Evolutionary conservation across 1,140 invertebrate genomes (phyloP), one percentile per base, ranked within the genome.

Genomic region (Heliconius melpomene): DNA sequence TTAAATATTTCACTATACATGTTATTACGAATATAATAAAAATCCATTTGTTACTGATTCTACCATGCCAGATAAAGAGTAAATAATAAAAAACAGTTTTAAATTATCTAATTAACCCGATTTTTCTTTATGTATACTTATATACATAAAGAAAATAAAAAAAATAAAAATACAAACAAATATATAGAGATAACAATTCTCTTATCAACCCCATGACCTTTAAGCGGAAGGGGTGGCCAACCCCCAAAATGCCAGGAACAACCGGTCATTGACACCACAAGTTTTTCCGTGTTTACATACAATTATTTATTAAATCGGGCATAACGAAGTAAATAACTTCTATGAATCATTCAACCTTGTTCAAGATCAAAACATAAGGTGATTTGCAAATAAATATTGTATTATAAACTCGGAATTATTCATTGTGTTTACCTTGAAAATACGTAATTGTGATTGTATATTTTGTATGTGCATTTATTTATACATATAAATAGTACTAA

Each of bases 291-390:
- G 38, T 50, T 72, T 74, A 75, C 13, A 29, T 66, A n/a, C 32
- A 73, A 70, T 79, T 66, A 79, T 75, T 79, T 66, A 75, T 75
- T 79, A 71, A 52, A 72, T 72, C 38, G 73, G 50, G 36, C 26
- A 50, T 52, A 79, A 79, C 57, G 5, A 66, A 72, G 74, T 36
- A 50, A 75, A 36, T 36, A 66, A 32, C 40, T 54, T 74, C 18
- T 60, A 74, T 79, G 57, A 75, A 23, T 36, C 73, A 52, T 75
- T 52, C 46, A 70, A 54, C 78, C 73, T 79, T 74, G 66, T 70
- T 70, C 46, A n/a, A 70, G 60, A 66, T 77, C 36, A 77, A 77
- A 23, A 70, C n/a, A 66, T 75, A 66, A 75, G 20, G 54, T 54
- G n/a, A 74, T 38, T 75, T 38, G 52, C 23, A 66, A 66, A 26